phyloP scores from a whole-genome alignment of 2,113 vertebrate genomes.

The Ciconia boyciana region DNA sequence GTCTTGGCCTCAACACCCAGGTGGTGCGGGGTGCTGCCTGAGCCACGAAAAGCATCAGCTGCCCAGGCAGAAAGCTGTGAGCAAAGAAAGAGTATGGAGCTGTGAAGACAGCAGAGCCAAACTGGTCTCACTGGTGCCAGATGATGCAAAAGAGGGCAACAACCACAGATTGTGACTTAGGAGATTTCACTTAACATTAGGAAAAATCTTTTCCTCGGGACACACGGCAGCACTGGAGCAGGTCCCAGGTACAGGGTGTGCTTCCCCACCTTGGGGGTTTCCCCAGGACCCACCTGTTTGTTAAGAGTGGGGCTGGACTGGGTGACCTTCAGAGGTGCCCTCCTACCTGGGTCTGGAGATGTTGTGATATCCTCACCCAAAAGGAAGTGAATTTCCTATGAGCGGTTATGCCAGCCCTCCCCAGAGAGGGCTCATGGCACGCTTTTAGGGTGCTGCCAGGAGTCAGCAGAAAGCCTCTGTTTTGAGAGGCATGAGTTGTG shows the following conservation, averaged over 20 bases:
- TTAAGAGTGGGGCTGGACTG: neutral
- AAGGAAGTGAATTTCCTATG: neutral
- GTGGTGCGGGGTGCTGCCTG: no score
- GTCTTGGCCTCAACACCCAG: neutral
- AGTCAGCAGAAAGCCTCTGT: neutral
- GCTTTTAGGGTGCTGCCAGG: neutral
- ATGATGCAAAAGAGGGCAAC: neutral
- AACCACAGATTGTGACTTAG: neutral
- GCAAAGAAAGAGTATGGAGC: neutral
- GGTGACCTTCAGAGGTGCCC: neutral
- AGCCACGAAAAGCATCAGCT: neutral
- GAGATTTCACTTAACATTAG: neutral
- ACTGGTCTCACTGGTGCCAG: neutral
- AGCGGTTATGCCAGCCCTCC: neutral
- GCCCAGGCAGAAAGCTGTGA: neutral
- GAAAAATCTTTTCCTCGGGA: neutral
- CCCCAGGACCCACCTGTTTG: neutral
- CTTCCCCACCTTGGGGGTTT: neutral
- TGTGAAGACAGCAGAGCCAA: neutral
- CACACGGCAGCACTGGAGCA: neutral
- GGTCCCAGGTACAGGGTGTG: neutral
- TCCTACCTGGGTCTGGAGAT: neutral
- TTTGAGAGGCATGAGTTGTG: neutral
- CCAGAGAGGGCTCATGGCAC: neutral
- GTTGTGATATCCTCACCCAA: neutral